These are phyloP conservation scores for Boulengeromyrus knoepffleri DNA, from an alignment of 2,113 vertebrate genomes.

Conservation along the genomic window DNA sequence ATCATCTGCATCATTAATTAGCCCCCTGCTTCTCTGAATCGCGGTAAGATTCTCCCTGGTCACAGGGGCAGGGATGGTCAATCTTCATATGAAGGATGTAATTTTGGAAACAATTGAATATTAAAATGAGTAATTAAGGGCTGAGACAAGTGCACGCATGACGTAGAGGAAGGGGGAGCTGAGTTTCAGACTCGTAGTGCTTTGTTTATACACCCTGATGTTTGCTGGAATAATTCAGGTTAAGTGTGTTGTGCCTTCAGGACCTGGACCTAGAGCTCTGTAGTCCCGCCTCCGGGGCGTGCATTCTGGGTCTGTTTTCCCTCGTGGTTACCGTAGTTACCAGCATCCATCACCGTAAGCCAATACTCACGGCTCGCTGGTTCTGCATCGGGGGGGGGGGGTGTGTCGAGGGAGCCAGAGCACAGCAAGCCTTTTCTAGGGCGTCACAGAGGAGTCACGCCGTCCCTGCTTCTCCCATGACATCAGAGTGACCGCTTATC, in stretches of 20 bases:
- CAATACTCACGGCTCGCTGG: not conserved
- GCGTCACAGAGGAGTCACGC: not conserved
- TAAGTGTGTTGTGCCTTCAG: not conserved
- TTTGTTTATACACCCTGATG: not conserved
- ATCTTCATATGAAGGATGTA: not conserved
- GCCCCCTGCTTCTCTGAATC: not conserved
- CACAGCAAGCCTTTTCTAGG: not conserved
- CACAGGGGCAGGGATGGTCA: not conserved
- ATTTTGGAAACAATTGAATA: not conserved
- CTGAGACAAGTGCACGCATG: not conserved
- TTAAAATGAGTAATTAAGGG: not conserved
- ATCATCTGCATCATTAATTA: not conserved
- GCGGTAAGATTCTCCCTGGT: not conserved
- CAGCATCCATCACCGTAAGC: not conserved
- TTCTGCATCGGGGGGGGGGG: not conserved
- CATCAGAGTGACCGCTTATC: not conserved
- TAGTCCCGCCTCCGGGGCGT: not conserved
- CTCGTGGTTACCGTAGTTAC: not conserved
- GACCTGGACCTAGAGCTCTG: not conserved
- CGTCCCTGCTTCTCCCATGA: not conserved
- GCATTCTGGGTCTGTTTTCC: not conserved
- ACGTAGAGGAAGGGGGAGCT: not conserved
- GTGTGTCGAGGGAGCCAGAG: not conserved
- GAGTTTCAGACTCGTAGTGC: not conserved
- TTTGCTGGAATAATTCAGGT: not conserved